These are phyloP conservation scores for Andrena trimmerana DNA, from an alignment of 2,888 invertebrate genomes.

Conservation along the genomic window DNA sequence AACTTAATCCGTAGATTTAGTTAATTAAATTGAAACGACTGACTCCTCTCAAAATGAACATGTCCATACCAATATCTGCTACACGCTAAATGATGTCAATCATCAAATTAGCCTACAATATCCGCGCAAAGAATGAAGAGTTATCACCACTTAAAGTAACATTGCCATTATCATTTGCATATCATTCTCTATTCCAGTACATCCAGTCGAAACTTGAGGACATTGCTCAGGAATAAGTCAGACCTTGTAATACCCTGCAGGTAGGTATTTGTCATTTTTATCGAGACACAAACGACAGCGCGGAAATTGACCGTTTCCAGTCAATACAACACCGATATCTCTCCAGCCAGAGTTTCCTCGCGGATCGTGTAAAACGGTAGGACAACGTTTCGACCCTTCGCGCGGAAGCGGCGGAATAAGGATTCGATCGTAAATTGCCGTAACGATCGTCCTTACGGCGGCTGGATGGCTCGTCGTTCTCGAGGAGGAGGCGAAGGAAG, in stretches of 20 bases:
- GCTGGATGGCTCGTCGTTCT: conserved; percentile 35
- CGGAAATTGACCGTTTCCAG: conserved; percentile 1
- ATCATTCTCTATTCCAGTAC: no score
- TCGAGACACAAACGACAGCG: conserved; percentile 7
- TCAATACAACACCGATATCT: conserved; percentile 6
- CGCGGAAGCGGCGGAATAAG: conserved; percentile 50
- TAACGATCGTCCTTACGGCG: conserved; percentile 64
- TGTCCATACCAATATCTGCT: no score
- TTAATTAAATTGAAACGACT: no score
- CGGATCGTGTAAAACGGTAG: conserved; percentile 30
- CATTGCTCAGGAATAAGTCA: background rate
- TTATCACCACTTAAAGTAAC: no score
- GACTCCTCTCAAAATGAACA: no score
- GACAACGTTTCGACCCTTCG: conserved; percentile 22
- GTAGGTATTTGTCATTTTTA: conserved; percentile 1
- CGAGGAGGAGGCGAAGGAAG: conserved; percentile 42
- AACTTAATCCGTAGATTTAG: no score
- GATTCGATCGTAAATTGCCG: conserved; percentile 63
- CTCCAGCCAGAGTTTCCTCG: conserved; percentile 2
- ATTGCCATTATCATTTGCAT: no score
- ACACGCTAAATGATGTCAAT: no score
- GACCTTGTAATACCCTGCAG: background rate
- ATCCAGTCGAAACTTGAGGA: no score
- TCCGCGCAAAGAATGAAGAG: no score
- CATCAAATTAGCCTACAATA: no score